phyloP scores from a whole-genome alignment of 2,888 invertebrate species.

The Dastarcus helophoroides region DNA sequence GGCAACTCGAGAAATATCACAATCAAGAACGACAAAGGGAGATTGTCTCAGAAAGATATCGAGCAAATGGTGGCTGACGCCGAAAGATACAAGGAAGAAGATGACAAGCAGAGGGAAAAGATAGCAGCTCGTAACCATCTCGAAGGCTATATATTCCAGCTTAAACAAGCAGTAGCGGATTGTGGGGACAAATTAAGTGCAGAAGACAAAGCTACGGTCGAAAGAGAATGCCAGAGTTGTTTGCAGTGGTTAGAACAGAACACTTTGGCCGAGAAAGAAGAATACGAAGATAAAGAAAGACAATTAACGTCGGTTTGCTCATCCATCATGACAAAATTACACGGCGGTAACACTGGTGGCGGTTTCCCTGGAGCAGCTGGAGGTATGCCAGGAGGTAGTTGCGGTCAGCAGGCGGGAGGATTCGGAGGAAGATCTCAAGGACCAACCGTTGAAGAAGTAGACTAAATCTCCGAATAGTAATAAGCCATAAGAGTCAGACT shows the following conservation, averaged over 20 bases:
- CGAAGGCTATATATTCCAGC: constrained; percentile 56
- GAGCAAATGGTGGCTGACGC: constrained; percentile 70
- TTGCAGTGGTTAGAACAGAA: constrained; percentile 59
- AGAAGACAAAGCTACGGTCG: constrained; percentile 49
- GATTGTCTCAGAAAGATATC: constrained; percentile 70
- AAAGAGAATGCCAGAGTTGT: constrained; percentile 44
- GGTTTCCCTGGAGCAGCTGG: constrained; percentile 18
- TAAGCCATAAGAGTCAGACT: too few relatives aligned
- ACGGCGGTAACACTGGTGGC: constrained; percentile 27
- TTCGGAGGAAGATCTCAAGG: constrained; percentile 12
- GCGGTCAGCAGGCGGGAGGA: constrained; percentile 19
- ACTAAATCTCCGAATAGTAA: constrained; percentile 4
- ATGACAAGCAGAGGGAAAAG: constrained; percentile 54
- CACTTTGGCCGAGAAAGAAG: constrained; percentile 52
- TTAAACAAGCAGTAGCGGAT: constrained; percentile 54
- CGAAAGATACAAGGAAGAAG: constrained; percentile 56
- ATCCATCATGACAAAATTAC: constrained; percentile 51
- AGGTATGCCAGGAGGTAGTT: constrained; percentile 21
- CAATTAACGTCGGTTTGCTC: constrained; percentile 37
- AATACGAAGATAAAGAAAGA: constrained; percentile 51
- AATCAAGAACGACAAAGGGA: constrained; percentile 74
- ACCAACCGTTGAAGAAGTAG: constrained; percentile 21
- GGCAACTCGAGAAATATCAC: constrained; percentile 64
- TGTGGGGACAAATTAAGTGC: constrained; percentile 50
- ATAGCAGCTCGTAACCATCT: constrained; percentile 60